phyloP scores from a whole-genome alignment of 2,888 invertebrate species.

The Megalurothrips usitatus region DNA sequence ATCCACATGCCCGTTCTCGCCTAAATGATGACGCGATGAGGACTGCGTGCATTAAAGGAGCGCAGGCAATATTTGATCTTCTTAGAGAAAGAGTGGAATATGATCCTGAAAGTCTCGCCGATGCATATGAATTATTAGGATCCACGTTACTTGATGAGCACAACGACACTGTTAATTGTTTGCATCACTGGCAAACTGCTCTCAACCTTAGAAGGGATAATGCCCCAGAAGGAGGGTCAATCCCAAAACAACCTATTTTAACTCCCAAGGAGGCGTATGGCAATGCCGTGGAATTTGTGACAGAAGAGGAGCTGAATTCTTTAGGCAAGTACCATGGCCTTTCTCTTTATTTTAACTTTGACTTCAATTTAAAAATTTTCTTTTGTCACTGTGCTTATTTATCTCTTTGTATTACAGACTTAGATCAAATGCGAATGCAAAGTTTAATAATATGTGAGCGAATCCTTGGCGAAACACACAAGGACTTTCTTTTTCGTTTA shows the following conservation, averaged over 20 bases:
- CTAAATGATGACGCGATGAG: constrained; percentile 86
- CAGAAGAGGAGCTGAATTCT: constrained; percentile 58
- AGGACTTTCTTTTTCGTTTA: constrained; percentile 77
- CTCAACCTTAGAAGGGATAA: constrained; percentile 55
- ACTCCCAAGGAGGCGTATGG: constrained; percentile 60
- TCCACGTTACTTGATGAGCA: constrained; percentile 85
- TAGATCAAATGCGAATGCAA: constrained; percentile 82
- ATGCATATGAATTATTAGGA: constrained; percentile 84
- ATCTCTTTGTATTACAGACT: constrained; percentile 52
- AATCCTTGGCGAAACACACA: constrained; percentile 78
- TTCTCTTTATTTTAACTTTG: not conserved
- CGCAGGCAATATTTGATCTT: constrained; percentile 65
- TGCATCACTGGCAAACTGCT: constrained; percentile 77
- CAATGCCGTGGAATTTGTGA: constrained; percentile 67
- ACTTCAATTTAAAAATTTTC: too few species aligned
- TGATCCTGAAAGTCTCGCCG: constrained; percentile 64
- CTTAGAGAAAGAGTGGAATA: constrained; percentile 60
- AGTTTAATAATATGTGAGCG: constrained; percentile 82
- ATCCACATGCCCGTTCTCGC: constrained; percentile 68
- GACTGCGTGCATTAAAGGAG: constrained; percentile 77
- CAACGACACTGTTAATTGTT: constrained; percentile 62
- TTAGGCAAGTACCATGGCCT: constrained; percentile 42
- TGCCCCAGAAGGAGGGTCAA: constrained; percentile 40
- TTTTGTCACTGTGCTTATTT: not conserved
- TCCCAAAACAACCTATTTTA: constrained; percentile 54